A percentile compares a stretch with the other conserved stretches of the same genome.
Conservation (phyloP, 2,113 vertebrate species). For the Aleadryas rufinucha region DNA sequence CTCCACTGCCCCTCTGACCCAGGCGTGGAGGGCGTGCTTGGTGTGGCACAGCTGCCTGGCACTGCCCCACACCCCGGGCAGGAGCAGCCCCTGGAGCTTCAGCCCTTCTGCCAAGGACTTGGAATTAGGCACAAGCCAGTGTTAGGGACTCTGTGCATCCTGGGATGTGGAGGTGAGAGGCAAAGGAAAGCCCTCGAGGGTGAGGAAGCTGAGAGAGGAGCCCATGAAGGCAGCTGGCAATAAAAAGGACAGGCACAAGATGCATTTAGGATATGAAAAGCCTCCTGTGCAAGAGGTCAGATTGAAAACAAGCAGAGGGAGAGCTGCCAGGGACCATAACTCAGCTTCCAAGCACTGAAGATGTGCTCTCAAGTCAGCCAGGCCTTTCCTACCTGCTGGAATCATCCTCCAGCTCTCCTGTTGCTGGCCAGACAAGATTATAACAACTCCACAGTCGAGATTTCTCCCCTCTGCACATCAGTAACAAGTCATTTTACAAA, state of each 20-base stretch:
- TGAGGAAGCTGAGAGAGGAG: not conserved
- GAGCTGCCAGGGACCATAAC: not conserved
- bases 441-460: not conserved
- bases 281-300: not conserved
- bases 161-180: not conserved
- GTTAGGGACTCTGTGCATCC: not conserved
- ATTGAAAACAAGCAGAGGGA: not conserved
- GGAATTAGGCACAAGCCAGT: not conserved
- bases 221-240: not conserved
- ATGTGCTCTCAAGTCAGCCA: not conserved
- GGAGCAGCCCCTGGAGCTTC: not conserved
- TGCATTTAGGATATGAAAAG: not conserved
- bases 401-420: not conserved
- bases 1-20: no score
- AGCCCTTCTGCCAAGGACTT: not conserved
- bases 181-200: not conserved
- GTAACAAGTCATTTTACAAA: constrained; percentile 7
- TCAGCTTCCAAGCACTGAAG: not conserved
- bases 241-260: not conserved
- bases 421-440: not conserved
- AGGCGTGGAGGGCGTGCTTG: accelerated
- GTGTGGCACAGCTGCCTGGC: not conserved
- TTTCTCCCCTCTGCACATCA: not conserved
- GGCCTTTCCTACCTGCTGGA: not conserved
- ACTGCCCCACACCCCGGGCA: not conserved